These are phyloP conservation scores for Temnothorax unifasciatus DNA, from an alignment of 2,888 invertebrate species.

Conservation along the genomic window DNA sequence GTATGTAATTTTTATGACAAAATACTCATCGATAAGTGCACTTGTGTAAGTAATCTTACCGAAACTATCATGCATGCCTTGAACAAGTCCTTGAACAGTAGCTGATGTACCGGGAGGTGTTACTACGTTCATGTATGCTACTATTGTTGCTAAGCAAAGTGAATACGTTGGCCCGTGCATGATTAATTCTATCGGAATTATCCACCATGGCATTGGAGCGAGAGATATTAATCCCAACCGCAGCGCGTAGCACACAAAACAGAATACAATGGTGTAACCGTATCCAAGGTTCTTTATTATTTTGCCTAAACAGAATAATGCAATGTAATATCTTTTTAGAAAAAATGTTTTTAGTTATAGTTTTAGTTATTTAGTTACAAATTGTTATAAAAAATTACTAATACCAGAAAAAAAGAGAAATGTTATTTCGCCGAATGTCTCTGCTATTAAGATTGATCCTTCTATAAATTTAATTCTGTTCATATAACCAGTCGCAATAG, in stretches of 20 bases:
- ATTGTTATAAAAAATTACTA: too few species aligned
- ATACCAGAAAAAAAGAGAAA: conserved; percentile 92
- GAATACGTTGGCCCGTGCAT: conserved; percentile 95
- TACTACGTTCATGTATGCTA: conserved; percentile 88
- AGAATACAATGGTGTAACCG: conserved; percentile 92
- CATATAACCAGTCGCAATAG: conserved; percentile 86
- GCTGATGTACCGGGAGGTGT: conserved; percentile 92
- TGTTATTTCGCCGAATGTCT: conserved; percentile 92
- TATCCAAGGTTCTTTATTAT: conserved; percentile 93
- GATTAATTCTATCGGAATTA: conserved; percentile 92
- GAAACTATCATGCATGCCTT: conserved; percentile 87
- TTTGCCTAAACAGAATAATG: conserved; percentile 87
- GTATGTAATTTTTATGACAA: background rate
- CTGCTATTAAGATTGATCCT: conserved; percentile 92
- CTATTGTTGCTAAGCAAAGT: conserved; percentile 92
- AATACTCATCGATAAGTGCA: background rate
- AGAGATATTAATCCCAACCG: background rate
- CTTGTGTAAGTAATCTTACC: conserved; percentile 86
- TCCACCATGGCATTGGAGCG: conserved; percentile 41
- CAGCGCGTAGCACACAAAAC: conserved; percentile 86
- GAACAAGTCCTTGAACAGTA: conserved; percentile 90
- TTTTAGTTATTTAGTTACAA: too few species aligned
- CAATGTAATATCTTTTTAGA: too few species aligned
- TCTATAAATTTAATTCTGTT: conserved; percentile 92
- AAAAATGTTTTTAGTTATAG: too few species aligned